These are phyloP conservation scores for Peromyscus leucopus DNA, from an alignment of 2,113 vertebrate species.

Conservation along the genomic window DNA sequence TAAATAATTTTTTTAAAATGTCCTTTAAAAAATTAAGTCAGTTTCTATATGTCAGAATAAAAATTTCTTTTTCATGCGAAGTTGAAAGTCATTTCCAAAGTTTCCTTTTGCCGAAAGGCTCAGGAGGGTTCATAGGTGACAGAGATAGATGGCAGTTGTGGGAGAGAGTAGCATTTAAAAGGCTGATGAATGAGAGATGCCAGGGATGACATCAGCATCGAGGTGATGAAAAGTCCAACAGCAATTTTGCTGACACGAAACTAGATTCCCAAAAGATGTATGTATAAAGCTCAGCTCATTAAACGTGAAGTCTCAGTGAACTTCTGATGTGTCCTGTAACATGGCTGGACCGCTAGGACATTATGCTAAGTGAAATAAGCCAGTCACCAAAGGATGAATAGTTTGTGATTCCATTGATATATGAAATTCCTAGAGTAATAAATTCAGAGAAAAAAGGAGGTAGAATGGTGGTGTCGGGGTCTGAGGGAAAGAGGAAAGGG, in stretches of 20 bases:
- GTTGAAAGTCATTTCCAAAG: not conserved
- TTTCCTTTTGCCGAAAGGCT: constrained; percentile 18
- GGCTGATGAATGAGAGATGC: constrained; percentile 15
- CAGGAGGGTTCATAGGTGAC: constrained; percentile 30
- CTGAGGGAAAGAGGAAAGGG: not conserved
- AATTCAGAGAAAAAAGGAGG: not conserved
- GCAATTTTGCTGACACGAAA: constrained; percentile 10
- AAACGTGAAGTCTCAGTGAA: constrained; percentile 3
- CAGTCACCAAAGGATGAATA: constrained; percentile 1
- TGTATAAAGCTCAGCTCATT: constrained; percentile 5
- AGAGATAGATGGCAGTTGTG: not conserved
- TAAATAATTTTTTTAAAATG: not conserved
- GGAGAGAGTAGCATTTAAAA: not conserved
- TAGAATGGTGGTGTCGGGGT: not conserved
- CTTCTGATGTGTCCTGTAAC: not conserved
- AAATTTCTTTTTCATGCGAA: not conserved
- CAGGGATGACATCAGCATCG: not conserved
- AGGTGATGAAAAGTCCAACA: not conserved
- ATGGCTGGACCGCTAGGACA: not conserved
- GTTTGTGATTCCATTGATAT: not conserved
- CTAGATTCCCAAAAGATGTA: not conserved
- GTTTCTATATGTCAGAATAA: constrained; percentile 51
- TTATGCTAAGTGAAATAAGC: not conserved
- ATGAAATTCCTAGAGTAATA: not conserved
- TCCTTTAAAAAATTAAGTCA: not conserved